Base-by-base conservation (phyloP, 2,797 vertebrate species). In the Dryobates pubescens region DNA sequence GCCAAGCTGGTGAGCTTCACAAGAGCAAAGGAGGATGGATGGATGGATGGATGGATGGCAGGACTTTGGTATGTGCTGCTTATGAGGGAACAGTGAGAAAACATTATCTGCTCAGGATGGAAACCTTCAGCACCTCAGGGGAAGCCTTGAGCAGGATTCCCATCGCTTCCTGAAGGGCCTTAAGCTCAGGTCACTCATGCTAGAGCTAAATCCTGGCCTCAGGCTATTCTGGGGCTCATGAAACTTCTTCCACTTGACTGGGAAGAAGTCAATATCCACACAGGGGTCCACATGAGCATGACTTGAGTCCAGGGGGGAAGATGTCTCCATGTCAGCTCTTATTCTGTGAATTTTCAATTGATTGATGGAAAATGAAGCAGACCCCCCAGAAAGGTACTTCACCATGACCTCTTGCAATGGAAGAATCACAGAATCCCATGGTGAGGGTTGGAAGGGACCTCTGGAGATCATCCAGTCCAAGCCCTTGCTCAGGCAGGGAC, bases 271-370 rank as follows among this genome's bases (percentile, higher is more conserved):
- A 0, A 1, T 13, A 7, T 7, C 69, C 54, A 53, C 32, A 6
- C 5, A 0, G 3, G 11, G 24, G 2, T 15, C 56, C 0, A 3
- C 13, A 45, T 27, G 38, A n/a, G 6, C 1, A 0, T 41, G 56
- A 7, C 36, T 56, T 12, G 32, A 54, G 59, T 9, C 59, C 30
- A 7, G 77, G 3, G 13, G 29, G 10, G 27, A 24, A 34, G 71
- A 26, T 36, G 3, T 18, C n/a, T 57, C 63, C 7, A 2, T 38
- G 43, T 38, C 10, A n/a, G 36, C 16, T 56, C 34, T 69, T 70
- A 24, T 29, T 27, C 30, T 34, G 45, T 32, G 41, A 64, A 19
- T 54, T 79, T 69, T 41, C 71, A 17, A 41, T 34, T 12, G 45
- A 8, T 5, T 15, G 6, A 17, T 24, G 41, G 8, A 19, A 79